Evolutionary conservation across 2,888 invertebrate species (phyloP), one percentile per base, ranked within the genome.

Genomic region (Pyrrhia umbra): DNA sequence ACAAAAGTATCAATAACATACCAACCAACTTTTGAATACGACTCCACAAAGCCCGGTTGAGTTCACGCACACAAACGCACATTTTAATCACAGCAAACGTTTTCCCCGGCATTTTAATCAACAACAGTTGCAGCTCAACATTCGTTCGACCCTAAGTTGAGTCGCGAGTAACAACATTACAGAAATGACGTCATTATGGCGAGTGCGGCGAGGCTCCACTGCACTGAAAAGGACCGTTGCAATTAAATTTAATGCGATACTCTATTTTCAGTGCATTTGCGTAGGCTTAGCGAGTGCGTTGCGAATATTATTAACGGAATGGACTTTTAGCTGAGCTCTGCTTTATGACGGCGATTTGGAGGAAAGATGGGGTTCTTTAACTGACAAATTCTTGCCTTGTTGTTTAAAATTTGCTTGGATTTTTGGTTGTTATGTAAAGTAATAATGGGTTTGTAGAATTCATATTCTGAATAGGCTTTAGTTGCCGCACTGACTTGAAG

Each of bases 161-260:
- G 75, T 82, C 77, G 49, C 69, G 63, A 75, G 82, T 74, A 80
- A 82, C 80, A 80, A 82, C 80, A 84, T 86, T 84, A 87, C 83
- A 74, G 84, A 85, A 88, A 88, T 86, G 85, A 83, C 86, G 83
- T 86, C 86, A 84, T 89, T 88, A 86, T 79, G 57, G 68, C 63
- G 63, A 80, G 76, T 78, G 80, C 81, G 73, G 68, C n/a, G 39
- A 18, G 50, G 68, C 54, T 18, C 78, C 73, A 62, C 34, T 83
- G 87, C 87, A 86, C 81, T 87, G 80, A 81, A 86, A 85, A 82
- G 80, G 76, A 74, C 76, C 68, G 66, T 75, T 78, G 82, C 82
- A 79, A 79, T 90, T 88, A 89, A 88, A 84, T 86, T 88, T 85
- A 88, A 89, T 86, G 82, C 81, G 81, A 86, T 83, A 85, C 85